phyloP scores from a whole-genome alignment of 2,113 vertebrate genomes.

The Datnioides undecimradiatus region DNA sequence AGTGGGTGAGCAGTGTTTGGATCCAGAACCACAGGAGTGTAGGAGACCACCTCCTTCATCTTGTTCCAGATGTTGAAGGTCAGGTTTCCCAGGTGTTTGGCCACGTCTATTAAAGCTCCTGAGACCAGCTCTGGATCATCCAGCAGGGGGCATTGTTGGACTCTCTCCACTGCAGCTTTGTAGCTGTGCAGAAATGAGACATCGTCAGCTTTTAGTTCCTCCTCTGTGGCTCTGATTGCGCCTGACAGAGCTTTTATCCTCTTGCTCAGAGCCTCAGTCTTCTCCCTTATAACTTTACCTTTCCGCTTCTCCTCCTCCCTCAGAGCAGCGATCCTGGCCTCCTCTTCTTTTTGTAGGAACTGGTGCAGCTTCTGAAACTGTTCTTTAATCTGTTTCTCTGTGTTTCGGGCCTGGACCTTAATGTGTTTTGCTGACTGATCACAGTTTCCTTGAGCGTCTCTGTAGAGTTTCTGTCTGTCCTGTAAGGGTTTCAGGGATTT shows the following conservation, averaged over 20 bases:
- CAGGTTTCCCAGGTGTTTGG: not conserved
- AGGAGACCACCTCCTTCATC: no score
- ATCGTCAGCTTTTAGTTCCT: conserved; percentile 1
- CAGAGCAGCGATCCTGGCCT: not conserved
- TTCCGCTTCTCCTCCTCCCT: not conserved
- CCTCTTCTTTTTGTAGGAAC: conserved; percentile 4
- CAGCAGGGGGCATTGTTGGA: conserved; percentile 9
- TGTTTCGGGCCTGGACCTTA: not conserved
- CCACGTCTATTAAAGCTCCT: not conserved
- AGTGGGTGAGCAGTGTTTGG: conserved; percentile 22
- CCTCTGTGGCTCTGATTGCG: conserved; percentile 10
- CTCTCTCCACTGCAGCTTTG: not conserved
- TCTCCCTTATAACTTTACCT: not conserved
- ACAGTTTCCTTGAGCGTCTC: not conserved
- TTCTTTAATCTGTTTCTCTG: not conserved
- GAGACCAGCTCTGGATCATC: not conserved
- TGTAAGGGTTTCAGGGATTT: not conserved
- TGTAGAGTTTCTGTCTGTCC: not conserved
- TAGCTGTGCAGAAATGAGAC: not conserved
- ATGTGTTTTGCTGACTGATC: not conserved
- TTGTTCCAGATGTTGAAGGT: no score
- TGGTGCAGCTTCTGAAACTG: not conserved
- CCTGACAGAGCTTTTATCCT: not conserved
- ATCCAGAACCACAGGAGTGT: conserved; percentile 21
- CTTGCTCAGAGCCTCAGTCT: not conserved